Evolutionary conservation across 2,888 invertebrate genomes (phyloP).

Genomic region (Patella caerulea): DNA sequence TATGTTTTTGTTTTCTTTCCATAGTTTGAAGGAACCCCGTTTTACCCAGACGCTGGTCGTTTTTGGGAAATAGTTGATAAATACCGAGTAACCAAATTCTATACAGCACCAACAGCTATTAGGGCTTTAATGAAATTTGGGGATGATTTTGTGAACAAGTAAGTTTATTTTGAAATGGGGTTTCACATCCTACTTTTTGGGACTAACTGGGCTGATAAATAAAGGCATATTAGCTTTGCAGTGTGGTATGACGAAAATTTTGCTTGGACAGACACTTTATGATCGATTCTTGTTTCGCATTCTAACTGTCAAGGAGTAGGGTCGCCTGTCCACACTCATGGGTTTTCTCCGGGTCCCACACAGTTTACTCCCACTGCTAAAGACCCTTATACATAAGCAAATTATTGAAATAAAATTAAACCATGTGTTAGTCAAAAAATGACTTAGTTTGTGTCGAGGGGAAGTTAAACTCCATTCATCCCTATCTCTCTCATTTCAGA

Average conservation of each 20-base stretch:
- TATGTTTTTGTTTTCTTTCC: constrained; percentile 16
- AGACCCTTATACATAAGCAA: too few species aligned
- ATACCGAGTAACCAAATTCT: constrained; percentile 94
- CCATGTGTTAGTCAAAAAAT: too few species aligned
- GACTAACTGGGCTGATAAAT: background rate
- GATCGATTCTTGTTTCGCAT: too few species aligned
- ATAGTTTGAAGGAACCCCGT: constrained; percentile 91
- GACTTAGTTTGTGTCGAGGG: too few species aligned
- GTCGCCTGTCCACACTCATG: background rate
- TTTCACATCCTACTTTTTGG: background rate
- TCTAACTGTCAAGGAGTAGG: too few species aligned
- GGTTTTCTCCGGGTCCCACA: too few species aligned
- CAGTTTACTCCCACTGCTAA: too few species aligned
- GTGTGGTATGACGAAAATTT: too few species aligned
- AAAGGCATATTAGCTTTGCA: too few species aligned
- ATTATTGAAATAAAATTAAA: too few species aligned
- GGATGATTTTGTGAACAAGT: constrained; percentile 85
- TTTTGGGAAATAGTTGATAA: constrained; percentile 95
- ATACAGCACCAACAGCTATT: constrained; percentile 98
- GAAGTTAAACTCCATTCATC: too few species aligned
- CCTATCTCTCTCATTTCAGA: constrained; percentile 70
- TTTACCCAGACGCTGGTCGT: constrained; percentile 92
- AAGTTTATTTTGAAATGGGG: constrained; percentile 46
- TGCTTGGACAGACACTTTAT: too few species aligned
- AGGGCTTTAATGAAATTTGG: constrained; percentile 96